Conservation (phyloP, 2,888 invertebrate species). For the Diarsia rubi region DNA sequence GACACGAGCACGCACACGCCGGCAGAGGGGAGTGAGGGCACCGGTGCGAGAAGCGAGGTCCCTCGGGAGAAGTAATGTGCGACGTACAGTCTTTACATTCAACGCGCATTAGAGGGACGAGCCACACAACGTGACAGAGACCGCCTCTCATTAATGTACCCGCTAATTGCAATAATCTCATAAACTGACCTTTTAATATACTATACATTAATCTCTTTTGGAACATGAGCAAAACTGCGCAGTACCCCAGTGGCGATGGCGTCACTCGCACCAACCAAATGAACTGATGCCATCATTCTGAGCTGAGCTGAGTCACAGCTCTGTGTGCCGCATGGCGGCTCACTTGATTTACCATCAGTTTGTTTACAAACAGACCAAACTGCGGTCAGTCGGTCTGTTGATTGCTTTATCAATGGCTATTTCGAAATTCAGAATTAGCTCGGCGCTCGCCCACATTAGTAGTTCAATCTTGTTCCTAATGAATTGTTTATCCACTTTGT, state of each 20-base stretch:
- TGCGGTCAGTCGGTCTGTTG: slow-evolving; percentile 31
- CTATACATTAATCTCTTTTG: slow-evolving; percentile 57
- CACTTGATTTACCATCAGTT: slow-evolving; percentile 69
- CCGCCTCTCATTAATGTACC: slow-evolving; percentile 69
- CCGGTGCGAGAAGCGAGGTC: slow-evolving; percentile 53
- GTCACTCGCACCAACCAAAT: slow-evolving; percentile 69
- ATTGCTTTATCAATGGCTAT: slow-evolving; percentile 39
- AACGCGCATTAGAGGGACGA: slow-evolving; percentile 82
- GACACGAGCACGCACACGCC: slow-evolving; percentile 27
- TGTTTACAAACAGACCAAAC: slow-evolving; percentile 80
- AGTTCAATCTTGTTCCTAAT: slow-evolving; percentile 38
- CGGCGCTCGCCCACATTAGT: slow-evolving; percentile 12
- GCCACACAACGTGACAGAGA: slow-evolving; percentile 72
- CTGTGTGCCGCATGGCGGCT: slow-evolving; percentile 64
- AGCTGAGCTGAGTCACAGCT: slow-evolving; percentile 77
- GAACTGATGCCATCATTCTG: slow-evolving; percentile 82
- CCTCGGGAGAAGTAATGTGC: slow-evolving; percentile 80
- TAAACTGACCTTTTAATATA: slow-evolving; percentile 61
- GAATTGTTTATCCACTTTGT: slow-evolving; percentile 42
- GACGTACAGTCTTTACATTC: slow-evolving; percentile 83
- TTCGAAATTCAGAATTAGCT: slow-evolving; percentile 40
- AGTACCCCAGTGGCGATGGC: slow-evolving; percentile 67
- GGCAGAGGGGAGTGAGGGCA: slow-evolving; percentile 22
- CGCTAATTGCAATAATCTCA: slow-evolving; percentile 68
- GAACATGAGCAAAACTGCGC: slow-evolving; percentile 67